A percentile compares a stretch with the other conserved stretches of the same genome.
These are phyloP conservation scores for Polyploca ridens DNA, from an alignment of 2,888 invertebrate genomes.

Conservation along the genomic window DNA sequence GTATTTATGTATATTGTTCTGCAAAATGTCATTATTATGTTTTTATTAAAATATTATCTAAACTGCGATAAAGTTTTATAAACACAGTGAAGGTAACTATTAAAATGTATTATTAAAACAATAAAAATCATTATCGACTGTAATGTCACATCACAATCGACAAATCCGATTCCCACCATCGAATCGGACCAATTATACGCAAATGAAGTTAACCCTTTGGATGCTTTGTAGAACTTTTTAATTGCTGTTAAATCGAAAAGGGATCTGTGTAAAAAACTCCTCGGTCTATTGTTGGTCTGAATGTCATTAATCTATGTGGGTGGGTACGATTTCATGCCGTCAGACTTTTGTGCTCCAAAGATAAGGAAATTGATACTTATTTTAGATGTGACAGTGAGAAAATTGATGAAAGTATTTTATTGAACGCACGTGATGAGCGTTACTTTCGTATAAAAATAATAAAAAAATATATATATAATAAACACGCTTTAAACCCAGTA, in stretches of 20 bases:
- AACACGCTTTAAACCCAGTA: too few relatives aligned
- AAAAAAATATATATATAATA: too few relatives aligned
- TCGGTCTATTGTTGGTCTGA: constrained; percentile 55
- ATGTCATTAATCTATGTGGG: constrained; percentile 78
- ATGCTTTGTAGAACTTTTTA: constrained; percentile 76
- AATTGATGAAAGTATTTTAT: neutral
- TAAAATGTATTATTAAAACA: too few relatives aligned
- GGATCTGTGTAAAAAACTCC: constrained; percentile 63
- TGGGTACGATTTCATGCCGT: constrained; percentile 64
- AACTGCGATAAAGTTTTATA: too few relatives aligned
- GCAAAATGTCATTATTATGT: too few relatives aligned
- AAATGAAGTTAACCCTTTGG: constrained; percentile 77
- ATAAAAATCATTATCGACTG: constrained; percentile 17
- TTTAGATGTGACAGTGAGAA: neutral
- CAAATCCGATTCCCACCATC: constrained; percentile 37
- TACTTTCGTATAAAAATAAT: too few relatives aligned
- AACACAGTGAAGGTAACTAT: too few relatives aligned
- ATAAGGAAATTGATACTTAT: neutral
- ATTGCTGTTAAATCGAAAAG: constrained; percentile 81
- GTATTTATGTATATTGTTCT: too few relatives aligned
- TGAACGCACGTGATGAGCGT: too few relatives aligned
- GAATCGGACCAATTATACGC: constrained; percentile 70
- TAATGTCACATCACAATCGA: constrained; percentile 14
- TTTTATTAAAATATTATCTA: too few relatives aligned
- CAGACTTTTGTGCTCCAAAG: neutral